Evolutionary conservation across 1,140 invertebrate species (phyloP).

Genomic region (Chironomus tepperi): DNA sequence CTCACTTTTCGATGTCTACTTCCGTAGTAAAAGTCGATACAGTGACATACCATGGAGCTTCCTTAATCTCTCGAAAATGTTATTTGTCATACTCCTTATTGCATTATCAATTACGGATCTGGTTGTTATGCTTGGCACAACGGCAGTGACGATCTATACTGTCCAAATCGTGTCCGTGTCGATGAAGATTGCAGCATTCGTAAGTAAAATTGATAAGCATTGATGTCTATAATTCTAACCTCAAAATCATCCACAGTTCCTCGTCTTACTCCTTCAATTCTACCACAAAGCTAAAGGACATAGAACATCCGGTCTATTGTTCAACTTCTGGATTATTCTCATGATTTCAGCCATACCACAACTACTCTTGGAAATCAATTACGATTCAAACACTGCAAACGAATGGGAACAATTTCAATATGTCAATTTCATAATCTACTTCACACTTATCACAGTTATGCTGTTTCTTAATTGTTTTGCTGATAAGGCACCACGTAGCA

Average conservation of each 20-base stretch:
- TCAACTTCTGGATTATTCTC: slow-evolving; percentile 17
- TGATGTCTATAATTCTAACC: too few relatives aligned
- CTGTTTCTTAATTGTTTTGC: slow-evolving; percentile 20
- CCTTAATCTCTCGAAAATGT: neutral
- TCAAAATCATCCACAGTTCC: neutral
- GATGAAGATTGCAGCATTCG: neutral
- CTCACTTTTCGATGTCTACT: neutral
- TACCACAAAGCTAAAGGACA: neutral
- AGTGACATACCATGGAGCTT: slow-evolving; percentile 17
- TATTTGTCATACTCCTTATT: neutral
- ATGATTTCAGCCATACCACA: neutral
- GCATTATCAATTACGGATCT: neutral
- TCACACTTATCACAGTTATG: neutral
- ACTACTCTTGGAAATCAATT: neutral
- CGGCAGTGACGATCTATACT: neutral
- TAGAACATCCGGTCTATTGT: neutral
- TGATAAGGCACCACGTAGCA: neutral
- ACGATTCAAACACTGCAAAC: neutral
- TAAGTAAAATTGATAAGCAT: too few relatives aligned
- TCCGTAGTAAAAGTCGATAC: neutral
- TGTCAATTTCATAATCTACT: slow-evolving; percentile 5
- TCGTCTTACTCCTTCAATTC: neutral
- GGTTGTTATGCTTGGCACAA: neutral
- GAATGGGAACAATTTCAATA: slow-evolving; percentile 20
- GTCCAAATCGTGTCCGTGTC: neutral